Conservation (phyloP, 1,140 invertebrate species). For the Luehdorfia chinensis region DNA sequence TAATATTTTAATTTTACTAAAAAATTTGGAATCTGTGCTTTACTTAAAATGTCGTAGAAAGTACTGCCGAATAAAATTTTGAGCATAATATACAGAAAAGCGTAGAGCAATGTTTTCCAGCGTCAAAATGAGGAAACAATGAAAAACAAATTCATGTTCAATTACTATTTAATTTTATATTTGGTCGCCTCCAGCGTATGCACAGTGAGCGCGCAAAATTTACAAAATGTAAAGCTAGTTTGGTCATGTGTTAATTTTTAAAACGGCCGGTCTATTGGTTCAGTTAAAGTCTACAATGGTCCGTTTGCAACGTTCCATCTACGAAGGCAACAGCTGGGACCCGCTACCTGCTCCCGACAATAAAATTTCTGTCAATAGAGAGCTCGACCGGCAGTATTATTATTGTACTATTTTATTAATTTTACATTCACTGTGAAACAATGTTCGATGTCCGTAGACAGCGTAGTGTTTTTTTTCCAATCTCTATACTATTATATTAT, state of each 20-base stretch:
- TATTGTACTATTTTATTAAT: slow-evolving; percentile 45
- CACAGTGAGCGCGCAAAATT: slow-evolving; percentile 1
- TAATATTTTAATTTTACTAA: no score
- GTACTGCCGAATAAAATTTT: no score
- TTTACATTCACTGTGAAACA: slow-evolving; percentile 6
- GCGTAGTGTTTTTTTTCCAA: no score
- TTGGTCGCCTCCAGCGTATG: slow-evolving; percentile 4
- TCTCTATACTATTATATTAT: no score
- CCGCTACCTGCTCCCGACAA: slow-evolving; percentile 65
- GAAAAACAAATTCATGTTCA: no score
- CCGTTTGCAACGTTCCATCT: slow-evolving; percentile 49
- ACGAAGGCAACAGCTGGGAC: slow-evolving; percentile 57
- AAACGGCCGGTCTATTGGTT: slow-evolving; percentile 38
- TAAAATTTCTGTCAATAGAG: slow-evolving; percentile 56
- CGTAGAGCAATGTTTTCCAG: no score
- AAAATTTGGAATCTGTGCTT: no score
- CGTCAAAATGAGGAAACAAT: no score
- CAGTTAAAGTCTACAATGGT: slow-evolving; percentile 46
- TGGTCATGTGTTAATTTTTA: slow-evolving; percentile 39
- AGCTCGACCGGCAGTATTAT: slow-evolving; percentile 50
- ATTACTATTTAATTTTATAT: no score
- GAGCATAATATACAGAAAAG: no score
- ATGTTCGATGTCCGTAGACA: no score
- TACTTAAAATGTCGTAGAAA: no score
- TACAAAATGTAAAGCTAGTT: background rate